phyloP scores from a whole-genome alignment of 2,797 vertebrate genomes.

The Thaleichthys pacificus region DNA sequence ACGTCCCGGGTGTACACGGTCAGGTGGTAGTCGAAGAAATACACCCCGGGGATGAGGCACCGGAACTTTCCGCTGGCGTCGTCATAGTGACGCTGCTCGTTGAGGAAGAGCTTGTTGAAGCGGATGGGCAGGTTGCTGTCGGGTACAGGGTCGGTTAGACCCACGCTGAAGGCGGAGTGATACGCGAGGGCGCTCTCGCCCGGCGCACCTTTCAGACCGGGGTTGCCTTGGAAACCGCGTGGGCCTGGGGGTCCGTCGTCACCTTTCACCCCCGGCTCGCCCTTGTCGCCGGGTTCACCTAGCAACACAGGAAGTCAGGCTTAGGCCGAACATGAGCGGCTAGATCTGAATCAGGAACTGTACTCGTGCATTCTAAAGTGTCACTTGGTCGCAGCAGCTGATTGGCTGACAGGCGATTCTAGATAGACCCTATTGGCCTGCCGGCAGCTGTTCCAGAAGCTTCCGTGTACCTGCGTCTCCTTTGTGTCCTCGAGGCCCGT shows the following conservation, averaged over 20 bases:
- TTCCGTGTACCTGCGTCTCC: constrained; percentile 75
- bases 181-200: constrained; percentile 69
- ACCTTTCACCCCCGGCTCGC: constrained; percentile 63
- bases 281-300: constrained; percentile 74
- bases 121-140: constrained; percentile 76
- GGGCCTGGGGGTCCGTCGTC: constrained; percentile 53
- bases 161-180: constrained; percentile 81
- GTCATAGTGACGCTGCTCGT: constrained; percentile 76
- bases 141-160: constrained; percentile 59
- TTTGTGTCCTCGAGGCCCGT: constrained; percentile 77
- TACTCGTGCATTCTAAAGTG: no score
- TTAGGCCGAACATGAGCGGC: background rate
- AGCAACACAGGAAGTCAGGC: background rate
- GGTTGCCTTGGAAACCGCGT: constrained; percentile 66
- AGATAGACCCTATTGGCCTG: no score
- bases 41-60: constrained; percentile 73
- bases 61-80: constrained; percentile 77
- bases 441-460: background rate
- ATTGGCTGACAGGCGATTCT: no score
- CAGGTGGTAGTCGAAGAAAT: constrained; percentile 83
- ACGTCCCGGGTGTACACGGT: constrained; percentile 79
- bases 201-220: constrained; percentile 73
- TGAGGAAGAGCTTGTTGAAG: constrained; percentile 83
- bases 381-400: no score
- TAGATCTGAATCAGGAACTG: no score